phyloP scores from a whole-genome alignment of 2,888 invertebrate genomes.

The Melieria picta region DNA sequence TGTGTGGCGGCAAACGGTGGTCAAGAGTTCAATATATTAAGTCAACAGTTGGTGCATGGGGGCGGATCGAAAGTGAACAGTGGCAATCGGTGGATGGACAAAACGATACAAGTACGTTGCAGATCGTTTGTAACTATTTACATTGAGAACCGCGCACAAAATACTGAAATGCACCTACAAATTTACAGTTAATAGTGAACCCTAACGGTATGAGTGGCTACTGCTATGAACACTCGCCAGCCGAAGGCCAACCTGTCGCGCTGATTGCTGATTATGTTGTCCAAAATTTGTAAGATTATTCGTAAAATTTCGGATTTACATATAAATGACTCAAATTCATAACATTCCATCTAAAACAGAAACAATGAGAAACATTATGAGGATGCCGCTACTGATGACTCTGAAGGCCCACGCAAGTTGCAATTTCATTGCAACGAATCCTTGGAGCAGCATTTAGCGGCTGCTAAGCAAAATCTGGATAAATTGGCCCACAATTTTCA shows the following conservation, averaged over 20 bases:
- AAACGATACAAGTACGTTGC: conserved; percentile 77
- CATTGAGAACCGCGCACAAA: too few relatives aligned
- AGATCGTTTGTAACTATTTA: too few relatives aligned
- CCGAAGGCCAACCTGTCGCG: conserved; percentile 92
- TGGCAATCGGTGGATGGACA: conserved; percentile 95
- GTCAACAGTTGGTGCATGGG: conserved; percentile 83
- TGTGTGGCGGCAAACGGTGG: conserved; percentile 61
- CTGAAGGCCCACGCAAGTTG: conserved; percentile 62
- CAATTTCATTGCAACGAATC: conserved; percentile 68
- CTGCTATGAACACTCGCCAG: conserved; percentile 93
- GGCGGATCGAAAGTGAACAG: conserved; percentile 78
- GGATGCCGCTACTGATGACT: conserved; percentile 56
- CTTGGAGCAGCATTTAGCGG: conserved; percentile 70
- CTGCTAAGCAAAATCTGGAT: conserved; percentile 74
- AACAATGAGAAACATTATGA: conserved; percentile 44
- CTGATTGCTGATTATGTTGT: conserved; percentile 84
- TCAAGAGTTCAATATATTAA: conserved; percentile 68
- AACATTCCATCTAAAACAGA: conserved; percentile 31
- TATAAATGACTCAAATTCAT: not conserved
- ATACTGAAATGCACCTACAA: not conserved
- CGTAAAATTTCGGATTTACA: too few relatives aligned
- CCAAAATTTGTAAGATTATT: conserved; percentile 74
- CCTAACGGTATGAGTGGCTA: conserved; percentile 84
- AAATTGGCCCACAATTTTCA: conserved; percentile 79
- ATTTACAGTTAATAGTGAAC: conserved; percentile 79